Percentiles rank a stretch among this genome's conserved stretches.
Evolutionary conservation across 1,140 invertebrate genomes (phyloP).

Genomic region (Drosophila pectinifera): DNA sequence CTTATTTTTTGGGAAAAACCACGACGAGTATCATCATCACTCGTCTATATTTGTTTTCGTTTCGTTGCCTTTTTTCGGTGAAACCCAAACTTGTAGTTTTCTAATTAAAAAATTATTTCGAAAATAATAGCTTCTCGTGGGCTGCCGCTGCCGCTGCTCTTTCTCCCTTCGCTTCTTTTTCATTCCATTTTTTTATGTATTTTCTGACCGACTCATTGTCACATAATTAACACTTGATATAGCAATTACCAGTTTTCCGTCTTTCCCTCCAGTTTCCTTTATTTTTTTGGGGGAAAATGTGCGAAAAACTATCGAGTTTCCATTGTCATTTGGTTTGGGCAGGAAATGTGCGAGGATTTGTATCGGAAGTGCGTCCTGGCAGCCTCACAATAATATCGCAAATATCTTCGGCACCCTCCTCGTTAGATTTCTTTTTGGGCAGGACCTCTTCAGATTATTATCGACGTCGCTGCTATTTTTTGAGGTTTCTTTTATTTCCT

Average conservation of each 20-base stretch:
- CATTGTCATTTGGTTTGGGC: slow-evolving; percentile 41
- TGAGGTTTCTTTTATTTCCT: slow-evolving; percentile 1
- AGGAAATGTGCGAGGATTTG: slow-evolving; percentile 68
- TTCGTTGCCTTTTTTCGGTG: slow-evolving; percentile 36
- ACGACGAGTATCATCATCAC: slow-evolving; percentile 26
- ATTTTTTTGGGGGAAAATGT: slow-evolving; percentile 51
- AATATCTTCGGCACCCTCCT: slow-evolving; percentile 39
- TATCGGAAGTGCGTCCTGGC: slow-evolving; percentile 62
- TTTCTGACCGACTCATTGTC: slow-evolving; percentile 66
- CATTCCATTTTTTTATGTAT: slow-evolving; percentile 19
- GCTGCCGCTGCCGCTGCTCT: no score
- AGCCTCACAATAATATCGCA: slow-evolving; percentile 37
- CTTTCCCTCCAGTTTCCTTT: slow-evolving; percentile 32
- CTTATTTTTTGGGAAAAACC: slow-evolving; percentile 53
- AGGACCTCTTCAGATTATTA: slow-evolving; percentile 26
- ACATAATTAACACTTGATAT: slow-evolving; percentile 83
- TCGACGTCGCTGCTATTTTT: slow-evolving; percentile 32
- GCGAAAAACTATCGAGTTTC: slow-evolving; percentile 80
- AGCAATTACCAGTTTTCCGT: slow-evolving; percentile 51
- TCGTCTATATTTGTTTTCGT: slow-evolving; percentile 68
- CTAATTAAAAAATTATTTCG: slow-evolving; percentile 75
- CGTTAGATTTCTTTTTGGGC: no score
- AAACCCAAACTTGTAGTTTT: slow-evolving; percentile 78
- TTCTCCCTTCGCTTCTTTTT: not conserved
- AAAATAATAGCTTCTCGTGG: slow-evolving; percentile 46